Base-by-base conservation (phyloP, 2,113 vertebrate genomes). In the Paracanthobrama guichenoti region DNA sequence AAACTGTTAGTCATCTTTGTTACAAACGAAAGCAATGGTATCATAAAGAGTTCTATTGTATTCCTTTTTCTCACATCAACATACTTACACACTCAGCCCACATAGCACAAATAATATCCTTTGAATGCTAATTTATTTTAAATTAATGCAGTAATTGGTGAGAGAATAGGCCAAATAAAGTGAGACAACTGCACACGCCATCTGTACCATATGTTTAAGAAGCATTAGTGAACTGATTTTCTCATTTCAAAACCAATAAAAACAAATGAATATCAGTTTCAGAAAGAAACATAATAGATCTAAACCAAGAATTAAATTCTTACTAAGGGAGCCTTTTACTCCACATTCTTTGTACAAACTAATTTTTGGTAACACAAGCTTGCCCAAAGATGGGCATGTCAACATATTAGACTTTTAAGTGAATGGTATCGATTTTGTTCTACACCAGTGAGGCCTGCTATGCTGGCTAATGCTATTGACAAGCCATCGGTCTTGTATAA, bases 401-500 rank as follows among this genome's bases (percentile, higher is more conserved):
- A 96, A 97, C 94, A 89, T 94, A 95, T 95, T 94, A 95, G 95
- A 97, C 95, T 96, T 96, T 96, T 95, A 96, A 94, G 95, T 96
- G 92, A 94, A 92, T 88, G 39, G 77, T 96, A 99, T 98, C 93
- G 97, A 99, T 98, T 95, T 94, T 93, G 95, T 96, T 97, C 95
- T 96, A 96, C 95, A 96, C 96, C 91, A 93, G 95, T 95, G 95
- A 93, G 84, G 95, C 93, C 96, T 92, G 90, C 96, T 97, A 95
- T 96, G 96, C 96, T 95, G 95, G 96, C 95, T 98, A 99, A 98
- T 97, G 96, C 96, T 98, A 99, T 99, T 96, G 97, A 99, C 91
- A 92, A 99, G 95, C 95, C 95, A 98, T 99, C 96, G 96, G 94
- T 97, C 95, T 96, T 95, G 89, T 88, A 91, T 93, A 96, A 96